Base-by-base conservation (phyloP, 2,113 vertebrate species). In the Eupsittula cactorum region DNA sequence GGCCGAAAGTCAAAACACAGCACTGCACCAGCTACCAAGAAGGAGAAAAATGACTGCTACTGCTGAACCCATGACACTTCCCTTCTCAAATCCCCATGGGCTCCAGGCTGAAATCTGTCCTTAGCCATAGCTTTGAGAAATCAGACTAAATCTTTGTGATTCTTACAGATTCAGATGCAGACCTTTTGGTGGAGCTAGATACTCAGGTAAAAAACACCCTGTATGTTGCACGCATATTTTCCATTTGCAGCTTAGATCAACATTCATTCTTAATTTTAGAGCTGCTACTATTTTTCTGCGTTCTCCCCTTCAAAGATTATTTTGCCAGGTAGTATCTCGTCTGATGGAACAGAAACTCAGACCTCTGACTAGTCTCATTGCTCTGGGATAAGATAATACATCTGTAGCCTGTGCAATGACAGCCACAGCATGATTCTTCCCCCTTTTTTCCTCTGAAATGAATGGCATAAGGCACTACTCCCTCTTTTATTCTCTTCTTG, bases 131-230 rank as follows among this genome's bases (percentile, higher is more conserved):
- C 18, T 19, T 91, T 82, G 52, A 79, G 59, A 87, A 91, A 79
- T 8, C 12, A 15, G 4, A 65, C 27, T 69, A 44, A 73, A 31
- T 11, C 25, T 77, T 28, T 50, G 18, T 15, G 28, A 73, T 82
- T 63, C 28, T 67, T 42, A 74, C 77, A 82, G 42, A 88, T 91
- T 92, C 90, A 70, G 23, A 81, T 42, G 1, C 14, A 88, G 42
- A 53, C 96, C 93, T 93, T 95, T 86, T 95, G 95, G 94, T 90
- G 92, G 92, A 95, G 95, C 94, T 96, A 95, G 85, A 86, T 75
- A 78, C 86, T 90, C 90, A 88, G 76, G 80, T 80, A 83, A 93
- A 52, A 95, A 47, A 6, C 8, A 77, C 3, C 3, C 20, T 39
- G 16, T 21, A 31, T 18, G 14, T 50, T 65, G 33, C 23, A 60